phyloP scores from a whole-genome alignment of 2,113 vertebrate species.

The Corythaeola cristata region DNA sequence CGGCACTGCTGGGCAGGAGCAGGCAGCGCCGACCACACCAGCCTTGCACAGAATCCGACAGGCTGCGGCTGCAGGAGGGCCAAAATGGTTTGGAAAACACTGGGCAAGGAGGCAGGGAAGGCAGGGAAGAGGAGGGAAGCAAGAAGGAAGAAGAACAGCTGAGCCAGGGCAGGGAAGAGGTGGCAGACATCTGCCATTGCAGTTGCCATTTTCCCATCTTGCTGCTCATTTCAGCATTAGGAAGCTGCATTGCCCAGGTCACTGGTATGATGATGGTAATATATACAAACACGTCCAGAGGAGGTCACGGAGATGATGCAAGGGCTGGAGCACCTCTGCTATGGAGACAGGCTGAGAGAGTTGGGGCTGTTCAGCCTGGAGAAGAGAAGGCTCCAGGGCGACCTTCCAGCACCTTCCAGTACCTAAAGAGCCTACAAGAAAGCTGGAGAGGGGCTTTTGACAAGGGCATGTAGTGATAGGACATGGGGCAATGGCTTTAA shows the following conservation, averaged over 20 bases:
- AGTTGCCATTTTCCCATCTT: not conserved
- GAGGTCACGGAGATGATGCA: no score
- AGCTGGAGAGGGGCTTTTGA: no score
- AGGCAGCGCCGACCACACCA: not conserved
- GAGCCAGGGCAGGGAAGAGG: not conserved
- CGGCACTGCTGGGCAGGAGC: not conserved
- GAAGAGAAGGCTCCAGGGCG: no score
- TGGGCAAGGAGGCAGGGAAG: not conserved
- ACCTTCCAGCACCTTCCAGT: no score
- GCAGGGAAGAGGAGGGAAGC: not conserved
- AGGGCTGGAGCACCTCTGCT: no score
- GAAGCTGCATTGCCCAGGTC: not conserved
- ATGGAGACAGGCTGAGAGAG: no score
- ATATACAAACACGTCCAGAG: no score
- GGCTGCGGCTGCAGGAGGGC: not conserved
- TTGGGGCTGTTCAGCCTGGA: no score
- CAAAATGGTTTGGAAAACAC: rapidly evolving
- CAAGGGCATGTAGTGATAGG: no score
- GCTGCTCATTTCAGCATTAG: not conserved
- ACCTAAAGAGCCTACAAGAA: no score
- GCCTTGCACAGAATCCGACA: rapidly evolving
- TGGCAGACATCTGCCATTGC: not conserved
- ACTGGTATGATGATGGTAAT: no score
- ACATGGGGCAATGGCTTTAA: no score
- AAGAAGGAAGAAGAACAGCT: not conserved